Conservation (phyloP, 2,113 vertebrate species). For the Guaruba guarouba region DNA sequence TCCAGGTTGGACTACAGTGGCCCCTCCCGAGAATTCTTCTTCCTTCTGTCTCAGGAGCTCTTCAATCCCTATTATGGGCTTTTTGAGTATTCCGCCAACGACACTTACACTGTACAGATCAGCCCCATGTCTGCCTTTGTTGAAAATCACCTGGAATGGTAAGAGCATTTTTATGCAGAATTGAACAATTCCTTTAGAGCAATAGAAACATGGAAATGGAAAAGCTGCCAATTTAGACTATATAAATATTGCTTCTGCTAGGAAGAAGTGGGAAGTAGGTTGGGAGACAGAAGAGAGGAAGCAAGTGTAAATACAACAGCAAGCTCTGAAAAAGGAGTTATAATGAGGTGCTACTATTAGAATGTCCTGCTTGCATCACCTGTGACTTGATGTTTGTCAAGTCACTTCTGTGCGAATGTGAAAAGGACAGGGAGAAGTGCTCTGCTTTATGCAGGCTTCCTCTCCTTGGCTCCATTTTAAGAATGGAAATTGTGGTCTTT, state of each 20-base stretch:
- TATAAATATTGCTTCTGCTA: neutral
- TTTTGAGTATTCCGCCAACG: slow-evolving; percentile 97
- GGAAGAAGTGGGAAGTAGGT: neutral
- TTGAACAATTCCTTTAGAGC: neutral
- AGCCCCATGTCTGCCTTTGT: slow-evolving; percentile 99
- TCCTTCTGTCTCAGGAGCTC: slow-evolving; percentile 97
- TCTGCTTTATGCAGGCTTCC: neutral
- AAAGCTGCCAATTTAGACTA: neutral
- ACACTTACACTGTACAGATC: slow-evolving; percentile 98
- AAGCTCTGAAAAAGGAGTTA: neutral
- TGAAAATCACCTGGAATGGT: slow-evolving; percentile 98
- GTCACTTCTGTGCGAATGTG: neutral
- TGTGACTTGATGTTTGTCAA: neutral
- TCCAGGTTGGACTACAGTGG: slow-evolving; percentile 95
- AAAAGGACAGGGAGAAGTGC: neutral
- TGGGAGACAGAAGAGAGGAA: neutral
- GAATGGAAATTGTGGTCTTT: neutral
- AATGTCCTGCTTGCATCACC: neutral
- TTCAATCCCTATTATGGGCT: slow-evolving; percentile 98
- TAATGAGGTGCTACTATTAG: neutral
- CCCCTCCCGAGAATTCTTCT: slow-evolving; percentile 97
- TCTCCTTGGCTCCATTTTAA: neutral
- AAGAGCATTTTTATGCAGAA: slow-evolving; percentile 18
- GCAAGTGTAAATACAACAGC: neutral
- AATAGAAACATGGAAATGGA: neutral